These are phyloP conservation scores for Passer montanus DNA, from an alignment of 2,113 vertebrate species.

Conservation along the genomic window DNA sequence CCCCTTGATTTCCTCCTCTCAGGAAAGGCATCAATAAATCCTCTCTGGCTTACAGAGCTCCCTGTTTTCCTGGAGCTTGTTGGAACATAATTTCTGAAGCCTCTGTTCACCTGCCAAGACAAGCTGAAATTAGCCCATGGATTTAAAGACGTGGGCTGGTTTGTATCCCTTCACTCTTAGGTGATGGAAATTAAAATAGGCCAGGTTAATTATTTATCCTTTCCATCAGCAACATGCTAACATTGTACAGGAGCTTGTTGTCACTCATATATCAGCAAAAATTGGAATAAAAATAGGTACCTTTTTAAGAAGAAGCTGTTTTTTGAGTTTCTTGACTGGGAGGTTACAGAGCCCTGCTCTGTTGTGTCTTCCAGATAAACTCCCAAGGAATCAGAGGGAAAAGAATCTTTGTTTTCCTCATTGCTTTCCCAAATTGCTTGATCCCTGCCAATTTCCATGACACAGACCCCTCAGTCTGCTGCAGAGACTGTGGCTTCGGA, in stretches of 20 bases:
- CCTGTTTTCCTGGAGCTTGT: neutral
- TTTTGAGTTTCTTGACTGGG: neutral
- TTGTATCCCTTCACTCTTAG: neutral
- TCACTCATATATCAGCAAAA: neutral
- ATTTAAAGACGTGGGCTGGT: neutral
- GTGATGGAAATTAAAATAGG: neutral
- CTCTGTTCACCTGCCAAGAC: constrained; percentile 55
- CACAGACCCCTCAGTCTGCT: constrained; percentile 48
- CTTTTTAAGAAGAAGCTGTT: neutral
- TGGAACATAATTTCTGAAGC: constrained; percentile 4
- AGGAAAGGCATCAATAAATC: neutral
- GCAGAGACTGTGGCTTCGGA: constrained; percentile 46
- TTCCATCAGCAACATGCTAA: neutral
- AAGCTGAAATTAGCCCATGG: constrained; percentile 16
- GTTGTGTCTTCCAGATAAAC: constrained; percentile 8
- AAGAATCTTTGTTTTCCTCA: constrained; percentile 25
- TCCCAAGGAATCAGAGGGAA: constrained; percentile 21
- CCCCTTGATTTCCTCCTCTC: neutral
- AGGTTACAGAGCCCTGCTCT: neutral
- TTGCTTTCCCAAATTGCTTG: neutral
- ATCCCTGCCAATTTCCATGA: constrained; percentile 36
- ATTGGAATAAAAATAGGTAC: neutral
- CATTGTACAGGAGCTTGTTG: neutral
- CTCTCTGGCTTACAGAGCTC: neutral
- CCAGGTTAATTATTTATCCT: neutral